phyloP scores from a whole-genome alignment of 2,888 invertebrate genomes.

The Agrotis segetum region DNA sequence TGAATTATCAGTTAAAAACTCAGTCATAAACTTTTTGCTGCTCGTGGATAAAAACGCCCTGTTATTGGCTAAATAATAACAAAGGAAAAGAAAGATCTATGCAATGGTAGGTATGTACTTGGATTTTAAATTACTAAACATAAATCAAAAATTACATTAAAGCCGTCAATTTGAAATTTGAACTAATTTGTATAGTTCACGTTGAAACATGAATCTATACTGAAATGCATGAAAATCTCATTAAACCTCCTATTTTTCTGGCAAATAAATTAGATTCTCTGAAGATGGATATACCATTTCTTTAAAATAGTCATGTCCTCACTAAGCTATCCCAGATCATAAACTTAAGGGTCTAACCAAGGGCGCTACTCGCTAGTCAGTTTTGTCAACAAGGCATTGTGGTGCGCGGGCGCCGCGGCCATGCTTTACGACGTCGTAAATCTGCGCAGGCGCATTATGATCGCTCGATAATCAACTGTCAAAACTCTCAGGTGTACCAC shows the following conservation, averaged over 20 bases:
- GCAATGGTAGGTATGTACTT: too few species aligned
- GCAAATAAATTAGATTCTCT: too few species aligned
- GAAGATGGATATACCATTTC: neutral
- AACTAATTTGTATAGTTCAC: too few species aligned
- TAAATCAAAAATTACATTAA: too few species aligned
- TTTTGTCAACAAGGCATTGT: slow-evolving; percentile 74
- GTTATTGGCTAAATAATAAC: neutral
- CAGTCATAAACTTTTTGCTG: too few species aligned
- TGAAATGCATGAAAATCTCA: too few species aligned
- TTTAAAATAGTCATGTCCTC: slow-evolving; percentile 53
- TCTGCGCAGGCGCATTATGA: slow-evolving; percentile 78
- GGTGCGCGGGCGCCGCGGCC: slow-evolving; percentile 79
- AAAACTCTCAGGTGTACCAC: slow-evolving; percentile 75
- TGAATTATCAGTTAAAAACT: too few species aligned
- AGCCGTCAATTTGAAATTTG: too few species aligned
- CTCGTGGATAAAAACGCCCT: too few species aligned
- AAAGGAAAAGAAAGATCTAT: neutral
- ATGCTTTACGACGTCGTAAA: slow-evolving; percentile 85
- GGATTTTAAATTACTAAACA: neutral
- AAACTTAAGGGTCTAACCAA: slow-evolving; percentile 58
- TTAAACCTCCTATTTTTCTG: too few species aligned
- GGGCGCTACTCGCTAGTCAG: slow-evolving; percentile 67
- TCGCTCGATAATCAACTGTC: slow-evolving; percentile 80
- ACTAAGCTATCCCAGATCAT: slow-evolving; percentile 52
- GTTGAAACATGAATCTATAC: too few species aligned